Base-by-base conservation (phyloP, 64 coral and sea anemone genomes). In the Dendronephthya gigantea region DNA sequence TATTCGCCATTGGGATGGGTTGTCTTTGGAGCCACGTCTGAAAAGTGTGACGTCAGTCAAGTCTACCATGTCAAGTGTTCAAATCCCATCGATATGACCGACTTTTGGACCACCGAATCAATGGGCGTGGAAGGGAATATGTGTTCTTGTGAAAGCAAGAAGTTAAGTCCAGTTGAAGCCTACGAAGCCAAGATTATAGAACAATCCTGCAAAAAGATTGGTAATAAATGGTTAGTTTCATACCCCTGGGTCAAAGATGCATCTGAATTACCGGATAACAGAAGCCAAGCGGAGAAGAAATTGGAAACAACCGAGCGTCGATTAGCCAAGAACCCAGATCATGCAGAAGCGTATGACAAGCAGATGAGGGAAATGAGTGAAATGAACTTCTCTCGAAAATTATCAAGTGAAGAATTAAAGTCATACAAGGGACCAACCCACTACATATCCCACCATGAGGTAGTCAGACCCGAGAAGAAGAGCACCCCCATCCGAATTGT, bases 1-100 rank as follows among this genome's bases (percentile, higher is more conserved):
- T 28, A 88, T 37, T 88, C 74, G 16, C 86, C 86, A 17, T 68
- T 88, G 9, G 86, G 86, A 5, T 88, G 86, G 19, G 86, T 88
- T 29, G 40, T 88, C 2, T 79, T 79, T 33, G 29, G 72, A 39
- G 72, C 6, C 34, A 79, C 72, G 30, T 35, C 25, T 16, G 72
- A 39, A 29, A 33, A 15, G 14, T 8, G 9, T 39, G 30, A 36
- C 4, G 23, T 30, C 11, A 82, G 16, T 33, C 39, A 51, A 50
- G 86, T 48, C 47, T 34, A 35, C 16, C 68, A 50, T 22, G 47
- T 82, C 69, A 49, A 28, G 29, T 37, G 40, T 15, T 12, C 72
- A 33, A 16, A 19, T 14, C 40, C 86, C 0, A 68, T 62, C 4
- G 50, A 85, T n/a, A 50, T 85, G 52, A 17, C 49, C 3, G 49